Percentiles rank a stretch among this genome's conserved stretches.
Evolutionary conservation across 2,797 vertebrate species (phyloP).

Genomic region (Triplophysa yarkandensis): DNA sequence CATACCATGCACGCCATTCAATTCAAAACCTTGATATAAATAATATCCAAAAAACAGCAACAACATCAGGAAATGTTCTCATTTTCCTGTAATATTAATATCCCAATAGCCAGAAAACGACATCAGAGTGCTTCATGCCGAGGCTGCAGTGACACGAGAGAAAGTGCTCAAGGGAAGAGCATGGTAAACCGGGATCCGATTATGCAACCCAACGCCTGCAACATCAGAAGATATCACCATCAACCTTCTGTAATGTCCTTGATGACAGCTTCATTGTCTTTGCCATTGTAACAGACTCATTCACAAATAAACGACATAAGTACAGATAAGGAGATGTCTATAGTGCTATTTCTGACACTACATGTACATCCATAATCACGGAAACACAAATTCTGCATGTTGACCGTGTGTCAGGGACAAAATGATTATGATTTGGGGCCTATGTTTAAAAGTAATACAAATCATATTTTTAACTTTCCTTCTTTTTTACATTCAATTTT

Average conservation of each 20-base stretch:
- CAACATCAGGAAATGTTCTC: constrained; percentile 3
- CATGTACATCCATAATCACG: not conserved
- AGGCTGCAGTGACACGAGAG: constrained; percentile 26
- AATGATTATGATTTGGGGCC: not conserved
- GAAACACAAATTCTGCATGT: not conserved
- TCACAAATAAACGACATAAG: constrained; percentile 36
- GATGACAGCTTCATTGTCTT: constrained; percentile 24
- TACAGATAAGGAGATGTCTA: constrained; percentile 2
- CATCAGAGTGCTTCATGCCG: constrained; percentile 22
- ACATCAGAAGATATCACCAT: constrained; percentile 42
- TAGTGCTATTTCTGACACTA: not conserved
- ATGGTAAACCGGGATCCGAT: constrained; percentile 32
- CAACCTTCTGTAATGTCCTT: constrained; percentile 22
- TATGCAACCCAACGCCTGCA: constrained; percentile 37
- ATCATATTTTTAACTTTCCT: no score
- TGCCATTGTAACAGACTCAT: constrained; percentile 16
- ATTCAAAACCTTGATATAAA: not conserved
- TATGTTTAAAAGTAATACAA: not conserved
- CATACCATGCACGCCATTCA: no score
- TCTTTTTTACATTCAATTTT: no score
- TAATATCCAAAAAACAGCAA: not conserved
- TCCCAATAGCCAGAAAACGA: constrained; percentile 15
- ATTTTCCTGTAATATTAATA: not conserved
- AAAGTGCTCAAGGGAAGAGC: constrained; percentile 37
- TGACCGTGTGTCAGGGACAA: not conserved